Conservation (phyloP, 1,140 invertebrate species). For the Neocloeon triangulifer region DNA sequence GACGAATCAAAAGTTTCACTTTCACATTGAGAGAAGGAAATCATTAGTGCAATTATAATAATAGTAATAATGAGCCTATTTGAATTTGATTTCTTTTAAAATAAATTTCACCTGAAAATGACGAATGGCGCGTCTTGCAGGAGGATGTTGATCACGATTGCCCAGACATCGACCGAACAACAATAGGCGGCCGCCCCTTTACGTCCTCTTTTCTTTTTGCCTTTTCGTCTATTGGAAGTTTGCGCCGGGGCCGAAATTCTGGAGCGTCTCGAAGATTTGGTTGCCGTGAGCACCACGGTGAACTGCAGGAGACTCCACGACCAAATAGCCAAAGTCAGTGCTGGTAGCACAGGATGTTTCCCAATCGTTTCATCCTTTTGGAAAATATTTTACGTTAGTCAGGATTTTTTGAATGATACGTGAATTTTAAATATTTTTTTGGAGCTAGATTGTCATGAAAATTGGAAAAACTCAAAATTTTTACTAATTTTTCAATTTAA, state of each 20-base stretch:
- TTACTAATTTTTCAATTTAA: slow-evolving; percentile 1
- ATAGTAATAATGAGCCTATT: too few relatives aligned
- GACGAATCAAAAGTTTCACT: too few relatives aligned
- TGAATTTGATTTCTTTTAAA: too few relatives aligned
- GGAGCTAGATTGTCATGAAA: not conserved
- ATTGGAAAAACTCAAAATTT: not conserved
- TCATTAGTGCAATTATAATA: too few relatives aligned
- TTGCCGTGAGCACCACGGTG: slow-evolving; percentile 70
- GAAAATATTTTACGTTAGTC: too few relatives aligned
- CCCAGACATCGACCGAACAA: slow-evolving; percentile 65
- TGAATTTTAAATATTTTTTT: not conserved
- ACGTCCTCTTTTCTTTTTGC: slow-evolving; percentile 7
- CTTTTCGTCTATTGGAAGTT: slow-evolving; percentile 7
- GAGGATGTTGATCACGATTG: slow-evolving; percentile 22
- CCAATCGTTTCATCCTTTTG: slow-evolving; percentile 45
- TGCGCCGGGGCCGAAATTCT: slow-evolving; percentile 25
- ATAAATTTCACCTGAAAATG: too few relatives aligned
- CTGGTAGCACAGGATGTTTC: slow-evolving; percentile 42
- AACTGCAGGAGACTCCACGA: slow-evolving; percentile 79
- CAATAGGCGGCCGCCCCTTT: slow-evolving; percentile 26
- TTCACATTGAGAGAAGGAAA: too few relatives aligned
- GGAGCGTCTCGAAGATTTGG: slow-evolving; percentile 47
- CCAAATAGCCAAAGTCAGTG: slow-evolving; percentile 60
- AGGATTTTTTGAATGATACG: too few relatives aligned
- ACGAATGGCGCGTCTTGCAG: slow-evolving; percentile 57